phyloP scores from a whole-genome alignment of 2,113 vertebrate genomes.

The Stegastes partitus region DNA sequence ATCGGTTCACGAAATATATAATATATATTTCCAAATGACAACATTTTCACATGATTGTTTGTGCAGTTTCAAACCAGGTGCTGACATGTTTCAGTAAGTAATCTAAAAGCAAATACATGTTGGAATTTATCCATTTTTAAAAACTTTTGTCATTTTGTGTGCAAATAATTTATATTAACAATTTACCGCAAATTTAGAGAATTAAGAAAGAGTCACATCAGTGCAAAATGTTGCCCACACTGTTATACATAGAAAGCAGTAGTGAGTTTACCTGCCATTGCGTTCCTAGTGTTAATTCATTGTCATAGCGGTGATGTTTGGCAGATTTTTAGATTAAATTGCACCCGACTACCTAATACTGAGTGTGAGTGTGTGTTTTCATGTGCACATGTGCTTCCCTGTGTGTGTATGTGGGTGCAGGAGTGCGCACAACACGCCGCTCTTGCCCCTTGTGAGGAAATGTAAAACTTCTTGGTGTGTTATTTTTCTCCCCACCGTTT shows the following conservation, averaged over 20 bases:
- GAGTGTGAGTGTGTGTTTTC: slow-evolving; percentile 19
- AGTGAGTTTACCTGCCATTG: background rate
- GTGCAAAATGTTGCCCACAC: background rate
- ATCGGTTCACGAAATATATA: too few species aligned
- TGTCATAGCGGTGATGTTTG: slow-evolving; percentile 14
- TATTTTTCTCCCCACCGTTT: slow-evolving; percentile 85
- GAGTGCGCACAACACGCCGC: slow-evolving; percentile 26
- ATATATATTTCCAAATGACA: too few species aligned
- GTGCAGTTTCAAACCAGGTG: too few species aligned
- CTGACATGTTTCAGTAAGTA: too few species aligned
- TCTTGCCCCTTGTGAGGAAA: slow-evolving; percentile 78
- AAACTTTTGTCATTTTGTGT: background rate
- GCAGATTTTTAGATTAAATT: slow-evolving; percentile 48
- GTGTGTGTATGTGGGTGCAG: slow-evolving; percentile 18
- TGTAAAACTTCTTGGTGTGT: slow-evolving; percentile 84
- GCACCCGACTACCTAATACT: slow-evolving; percentile 32
- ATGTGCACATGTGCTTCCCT: background rate
- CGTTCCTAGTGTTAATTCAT: slow-evolving; percentile 20
- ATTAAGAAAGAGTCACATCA: slow-evolving; percentile 2
- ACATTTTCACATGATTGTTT: too few species aligned
- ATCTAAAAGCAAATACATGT: background rate
- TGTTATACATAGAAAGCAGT: background rate
- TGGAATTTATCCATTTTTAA: slow-evolving; percentile 1
- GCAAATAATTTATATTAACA: background rate
- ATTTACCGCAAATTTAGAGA: background rate